A percentile compares a stretch with the other conserved stretches of the same genome.
Evolutionary conservation across 2,888 invertebrate species (phyloP).

Genomic region (Drosophila emarginata): DNA sequence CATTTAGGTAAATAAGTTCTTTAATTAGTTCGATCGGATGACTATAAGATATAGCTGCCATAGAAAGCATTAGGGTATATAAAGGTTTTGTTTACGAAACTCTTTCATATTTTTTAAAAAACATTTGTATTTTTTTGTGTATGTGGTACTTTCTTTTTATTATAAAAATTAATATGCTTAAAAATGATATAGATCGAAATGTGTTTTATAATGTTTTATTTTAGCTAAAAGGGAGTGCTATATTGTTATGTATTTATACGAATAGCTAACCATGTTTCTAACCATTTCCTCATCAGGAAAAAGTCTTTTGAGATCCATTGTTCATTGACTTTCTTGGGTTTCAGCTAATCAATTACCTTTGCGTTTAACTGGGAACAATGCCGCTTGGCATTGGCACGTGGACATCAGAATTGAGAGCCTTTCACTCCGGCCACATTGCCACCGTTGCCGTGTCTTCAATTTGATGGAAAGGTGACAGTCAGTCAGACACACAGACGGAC

Average conservation of each 20-base stretch:
- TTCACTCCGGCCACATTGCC: slow-evolving; percentile 56
- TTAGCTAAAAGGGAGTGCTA: background rate
- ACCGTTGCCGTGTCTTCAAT: slow-evolving; percentile 26
- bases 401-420: slow-evolving; percentile 54
- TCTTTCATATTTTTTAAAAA: too few species aligned
- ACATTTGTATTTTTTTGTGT: too few species aligned
- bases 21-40: too few species aligned
- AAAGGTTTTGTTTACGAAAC: too few species aligned
- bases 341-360: slow-evolving; percentile 65
- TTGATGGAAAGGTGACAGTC: slow-evolving; percentile 79
- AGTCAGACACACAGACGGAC: slow-evolving; percentile 37
- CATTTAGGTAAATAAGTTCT: too few species aligned
- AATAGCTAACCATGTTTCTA: background rate
- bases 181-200: too few species aligned
- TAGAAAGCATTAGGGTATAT: too few species aligned
- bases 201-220: too few species aligned
- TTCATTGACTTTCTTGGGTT: slow-evolving; percentile 26
- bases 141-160: too few species aligned
- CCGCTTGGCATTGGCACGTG: slow-evolving; percentile 66
- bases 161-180: too few species aligned
- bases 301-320: slow-evolving; percentile 33
- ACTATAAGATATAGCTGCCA: too few species aligned
- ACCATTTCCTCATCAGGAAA: background rate
- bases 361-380: slow-evolving; percentile 56
- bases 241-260: background rate